Evolutionary conservation across 2,113 vertebrate species (phyloP).

Genomic region (Hepsetus odoe): DNA sequence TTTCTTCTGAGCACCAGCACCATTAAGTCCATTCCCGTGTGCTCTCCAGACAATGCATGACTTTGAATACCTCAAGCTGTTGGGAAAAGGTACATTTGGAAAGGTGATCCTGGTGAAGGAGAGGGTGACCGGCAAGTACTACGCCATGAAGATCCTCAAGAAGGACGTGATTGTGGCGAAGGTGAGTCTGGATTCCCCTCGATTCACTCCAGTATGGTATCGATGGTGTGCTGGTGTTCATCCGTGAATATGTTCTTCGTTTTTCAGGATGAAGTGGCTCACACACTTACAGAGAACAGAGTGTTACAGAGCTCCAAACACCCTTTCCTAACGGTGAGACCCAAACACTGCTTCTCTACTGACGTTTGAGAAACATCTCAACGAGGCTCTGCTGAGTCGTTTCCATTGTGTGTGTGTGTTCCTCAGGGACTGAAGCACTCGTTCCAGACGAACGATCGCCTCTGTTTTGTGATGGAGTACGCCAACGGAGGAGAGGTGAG

Average conservation of each 20-base stretch:
- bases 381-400: no score
- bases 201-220: not conserved
- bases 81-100: constrained; percentile 97
- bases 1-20: no score
- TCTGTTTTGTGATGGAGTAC: constrained; percentile 99
- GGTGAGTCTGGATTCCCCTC: constrained; percentile 68
- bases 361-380: no score
- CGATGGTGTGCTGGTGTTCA: not conserved
- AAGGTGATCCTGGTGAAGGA: constrained; percentile 98
- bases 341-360: not conserved
- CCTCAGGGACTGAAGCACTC: constrained; percentile 93
- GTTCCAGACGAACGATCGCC: constrained; percentile 95
- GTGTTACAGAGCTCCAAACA: constrained; percentile 96
- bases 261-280: constrained; percentile 94
- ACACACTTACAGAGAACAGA: constrained; percentile 95
- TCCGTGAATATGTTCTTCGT: not conserved
- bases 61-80: constrained; percentile 97
- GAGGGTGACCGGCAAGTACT: constrained; percentile 93
- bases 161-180: constrained; percentile 98
- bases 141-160: constrained; percentile 98
- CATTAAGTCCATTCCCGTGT: no score
- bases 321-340: constrained; percentile 93
- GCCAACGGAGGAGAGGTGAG: constrained; percentile 96
- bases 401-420: not conserved
- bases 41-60: constrained; percentile 93